Evolutionary conservation across 2,888 invertebrate species (phyloP).

Genomic region (Morpho achilles): DNA sequence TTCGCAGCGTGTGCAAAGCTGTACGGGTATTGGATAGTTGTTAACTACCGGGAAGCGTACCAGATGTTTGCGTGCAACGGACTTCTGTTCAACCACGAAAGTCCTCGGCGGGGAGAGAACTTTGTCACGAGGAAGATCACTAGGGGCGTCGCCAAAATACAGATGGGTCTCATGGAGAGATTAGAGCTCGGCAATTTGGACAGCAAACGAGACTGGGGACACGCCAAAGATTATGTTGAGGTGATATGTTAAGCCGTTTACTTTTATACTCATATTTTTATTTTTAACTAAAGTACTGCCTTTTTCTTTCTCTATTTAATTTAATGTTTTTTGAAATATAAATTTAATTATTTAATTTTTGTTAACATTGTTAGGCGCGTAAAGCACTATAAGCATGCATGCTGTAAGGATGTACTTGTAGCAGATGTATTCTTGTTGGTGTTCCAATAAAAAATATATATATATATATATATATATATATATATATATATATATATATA

Average conservation of each 20-base stretch:
- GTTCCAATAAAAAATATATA: no score
- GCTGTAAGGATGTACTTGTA: no score
- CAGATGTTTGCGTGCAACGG: conserved; percentile 97
- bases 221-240: conserved; percentile 97
- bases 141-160: conserved; percentile 97
- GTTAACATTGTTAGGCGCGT: no score
- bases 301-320: no score
- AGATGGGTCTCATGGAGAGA: conserved; percentile 89
- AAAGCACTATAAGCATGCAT: no score
- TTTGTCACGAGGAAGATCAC: conserved; percentile 99
- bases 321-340: no score
- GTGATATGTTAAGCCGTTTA: conserved; percentile 55
- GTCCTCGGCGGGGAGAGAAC: conserved; percentile 96
- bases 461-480: no score
- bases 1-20: conserved; percentile 93
- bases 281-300: no score
- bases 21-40: conserved; percentile 97
- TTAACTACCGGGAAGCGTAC: conserved; percentile 97
- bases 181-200: conserved; percentile 97
- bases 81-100: conserved; percentile 97
- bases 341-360: no score
- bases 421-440: no score
- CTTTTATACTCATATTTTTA: no score
- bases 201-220: conserved; percentile 98
- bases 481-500: no score